These are phyloP conservation scores for Sphaerophoria taeniata DNA, from an alignment of 2,888 invertebrate genomes.

Conservation along the genomic window DNA sequence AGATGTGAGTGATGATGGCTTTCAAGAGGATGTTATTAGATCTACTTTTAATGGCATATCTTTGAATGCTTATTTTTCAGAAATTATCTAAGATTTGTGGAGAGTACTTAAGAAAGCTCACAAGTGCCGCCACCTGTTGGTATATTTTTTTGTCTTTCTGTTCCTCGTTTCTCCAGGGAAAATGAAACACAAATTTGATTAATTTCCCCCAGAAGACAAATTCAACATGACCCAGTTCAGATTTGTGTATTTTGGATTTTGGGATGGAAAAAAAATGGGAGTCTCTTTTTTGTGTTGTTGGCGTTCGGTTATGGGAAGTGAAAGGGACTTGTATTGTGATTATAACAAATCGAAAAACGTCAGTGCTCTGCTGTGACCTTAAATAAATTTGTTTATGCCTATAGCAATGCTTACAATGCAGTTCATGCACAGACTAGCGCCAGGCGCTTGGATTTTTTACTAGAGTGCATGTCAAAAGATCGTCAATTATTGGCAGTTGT, in stretches of 20 bases:
- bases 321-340: constrained; percentile 21
- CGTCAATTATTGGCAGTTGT: constrained; percentile 1
- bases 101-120: neutral
- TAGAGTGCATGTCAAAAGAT: constrained; percentile 24
- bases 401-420: neutral
- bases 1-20: constrained; percentile 37
- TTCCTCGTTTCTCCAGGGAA: neutral
- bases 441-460: neutral
- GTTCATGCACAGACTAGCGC: neutral
- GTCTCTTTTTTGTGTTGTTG: neutral
- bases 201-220: constrained; percentile 20
- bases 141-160: neutral
- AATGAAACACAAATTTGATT: constrained; percentile 27
- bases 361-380: constrained; percentile 2
- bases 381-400: constrained; percentile 1
- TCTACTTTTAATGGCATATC: constrained; percentile 17
- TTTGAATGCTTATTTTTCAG: neutral
- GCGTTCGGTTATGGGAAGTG: neutral
- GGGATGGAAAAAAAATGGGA: constrained; percentile 10
- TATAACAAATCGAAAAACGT: neutral
- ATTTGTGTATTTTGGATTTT: constrained; percentile 1
- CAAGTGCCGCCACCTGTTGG: constrained; percentile 32
- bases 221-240: constrained; percentile 27
- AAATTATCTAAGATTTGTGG: constrained; percentile 21
- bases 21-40: constrained; percentile 39